Conservation (phyloP, 2,888 invertebrate species). For the Cerastoderma edule region DNA sequence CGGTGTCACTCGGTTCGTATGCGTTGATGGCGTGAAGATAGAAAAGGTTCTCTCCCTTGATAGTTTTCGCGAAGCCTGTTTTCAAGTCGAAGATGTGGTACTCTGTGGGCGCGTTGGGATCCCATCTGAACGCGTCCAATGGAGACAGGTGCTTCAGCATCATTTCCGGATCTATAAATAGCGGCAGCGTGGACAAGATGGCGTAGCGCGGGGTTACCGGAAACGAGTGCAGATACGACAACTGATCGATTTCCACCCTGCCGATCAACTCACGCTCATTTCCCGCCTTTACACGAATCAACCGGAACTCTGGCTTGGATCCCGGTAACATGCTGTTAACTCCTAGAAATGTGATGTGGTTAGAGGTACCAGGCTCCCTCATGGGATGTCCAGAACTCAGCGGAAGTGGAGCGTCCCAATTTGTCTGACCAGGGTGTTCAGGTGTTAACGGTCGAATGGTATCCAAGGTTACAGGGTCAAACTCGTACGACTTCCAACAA, state of each 20-base stretch:
- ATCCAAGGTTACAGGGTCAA: conserved; percentile 60
- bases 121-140: conserved; percentile 71
- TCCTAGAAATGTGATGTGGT: conserved; percentile 71
- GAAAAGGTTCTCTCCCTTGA: conserved; percentile 67
- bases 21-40: conserved; percentile 78
- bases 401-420: conserved; percentile 19
- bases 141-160: conserved; percentile 68
- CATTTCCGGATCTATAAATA: conserved; percentile 67
- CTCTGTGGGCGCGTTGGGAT: conserved; percentile 56
- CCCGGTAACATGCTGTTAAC: conserved; percentile 68
- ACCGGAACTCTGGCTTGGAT: conserved; percentile 56
- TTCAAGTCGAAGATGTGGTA: conserved; percentile 70
- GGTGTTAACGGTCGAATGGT: conserved; percentile 59
- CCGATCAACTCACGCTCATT: conserved; percentile 69
- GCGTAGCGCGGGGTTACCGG: conserved; percentile 71
- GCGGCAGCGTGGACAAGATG: conserved; percentile 72
- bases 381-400: conserved; percentile 75
- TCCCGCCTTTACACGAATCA: conserved; percentile 69
- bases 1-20: conserved; percentile 60
- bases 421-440: conserved; percentile 26
- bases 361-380: conserved; percentile 69
- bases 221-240: conserved; percentile 80
- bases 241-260: conserved; percentile 60
- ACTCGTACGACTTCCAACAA: conserved; percentile 63
- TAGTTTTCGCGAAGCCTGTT: conserved; percentile 60